Evolutionary conservation across 2,888 invertebrate species (phyloP).

Genomic region (Meganola albula): DNA sequence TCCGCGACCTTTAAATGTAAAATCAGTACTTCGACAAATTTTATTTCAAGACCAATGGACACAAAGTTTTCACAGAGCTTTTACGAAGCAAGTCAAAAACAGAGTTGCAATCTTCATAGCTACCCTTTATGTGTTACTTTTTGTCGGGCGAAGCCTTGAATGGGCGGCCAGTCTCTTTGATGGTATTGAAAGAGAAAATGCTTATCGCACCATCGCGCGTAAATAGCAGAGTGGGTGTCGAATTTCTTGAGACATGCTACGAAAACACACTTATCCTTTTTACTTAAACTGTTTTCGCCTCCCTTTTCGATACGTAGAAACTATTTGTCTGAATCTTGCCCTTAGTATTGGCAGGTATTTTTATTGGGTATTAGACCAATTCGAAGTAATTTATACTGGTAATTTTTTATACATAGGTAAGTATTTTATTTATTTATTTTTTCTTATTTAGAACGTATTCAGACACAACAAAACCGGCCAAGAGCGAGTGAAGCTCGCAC

Average conservation of each 20-base stretch:
- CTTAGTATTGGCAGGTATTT: slow-evolving; percentile 43
- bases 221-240: slow-evolving; percentile 70
- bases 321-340: slow-evolving; percentile 50
- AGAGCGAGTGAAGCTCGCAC: too few species aligned
- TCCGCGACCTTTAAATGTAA: slow-evolving; percentile 41
- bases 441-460: too few species aligned
- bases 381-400: slow-evolving; percentile 24
- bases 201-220: slow-evolving; percentile 72
- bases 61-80: slow-evolving; percentile 43
- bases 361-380: slow-evolving; percentile 28
- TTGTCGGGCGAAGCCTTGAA: slow-evolving; percentile 59
- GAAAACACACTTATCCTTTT: slow-evolving; percentile 73
- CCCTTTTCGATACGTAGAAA: slow-evolving; percentile 56
- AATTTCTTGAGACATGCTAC: slow-evolving; percentile 66
- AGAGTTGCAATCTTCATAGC: slow-evolving; percentile 56
- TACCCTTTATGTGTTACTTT: slow-evolving; percentile 63
- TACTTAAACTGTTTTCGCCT: slow-evolving; percentile 68
- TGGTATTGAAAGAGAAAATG: slow-evolving; percentile 73
- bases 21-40: slow-evolving; percentile 36
- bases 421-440: slow-evolving; percentile 15
- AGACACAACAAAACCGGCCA: too few species aligned
- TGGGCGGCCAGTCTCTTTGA: slow-evolving; percentile 71
- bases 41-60: slow-evolving; percentile 40
- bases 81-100: slow-evolving; percentile 46
- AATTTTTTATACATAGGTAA: too few species aligned